These are phyloP conservation scores for Penaeus japonicus DNA, from an alignment of 1,140 invertebrate genomes.

Conservation along the genomic window DNA sequence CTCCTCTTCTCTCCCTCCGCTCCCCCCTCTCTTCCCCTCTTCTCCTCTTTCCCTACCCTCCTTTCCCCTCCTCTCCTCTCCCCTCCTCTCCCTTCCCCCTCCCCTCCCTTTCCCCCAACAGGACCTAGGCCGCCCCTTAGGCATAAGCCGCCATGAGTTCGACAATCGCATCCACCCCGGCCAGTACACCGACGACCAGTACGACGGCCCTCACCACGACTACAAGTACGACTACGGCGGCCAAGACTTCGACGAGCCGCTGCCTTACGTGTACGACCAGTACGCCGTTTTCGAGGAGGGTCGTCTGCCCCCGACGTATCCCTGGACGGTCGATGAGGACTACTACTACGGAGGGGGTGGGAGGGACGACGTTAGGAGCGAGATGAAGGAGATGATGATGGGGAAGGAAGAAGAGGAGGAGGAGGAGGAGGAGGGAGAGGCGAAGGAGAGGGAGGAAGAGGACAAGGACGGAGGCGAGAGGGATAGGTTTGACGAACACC, in stretches of 20 bases:
- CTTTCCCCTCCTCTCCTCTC: not conserved
- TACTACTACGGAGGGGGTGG: not conserved
- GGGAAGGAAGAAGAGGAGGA: not conserved
- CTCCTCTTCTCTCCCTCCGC: too few relatives aligned
- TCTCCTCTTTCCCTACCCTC: too few relatives aligned
- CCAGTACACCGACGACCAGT: slow-evolving; percentile 20
- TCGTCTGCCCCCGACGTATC: not conserved
- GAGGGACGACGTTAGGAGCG: not conserved
- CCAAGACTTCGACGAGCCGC: slow-evolving; percentile 1
- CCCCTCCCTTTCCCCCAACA: not conserved
- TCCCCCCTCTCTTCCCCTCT: not conserved
- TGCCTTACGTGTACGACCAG: slow-evolving; percentile 37
- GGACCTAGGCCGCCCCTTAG: slow-evolving; percentile 33
- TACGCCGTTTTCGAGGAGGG: not conserved
- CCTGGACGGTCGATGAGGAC: not conserved
- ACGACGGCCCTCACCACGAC: not conserved
- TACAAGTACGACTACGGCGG: not conserved
- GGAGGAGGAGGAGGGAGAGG: not conserved
- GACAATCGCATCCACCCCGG: not conserved
- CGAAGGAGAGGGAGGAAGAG: not conserved
- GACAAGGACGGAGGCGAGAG: not conserved
- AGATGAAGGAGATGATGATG: not conserved
- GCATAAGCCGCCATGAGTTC: not conserved
- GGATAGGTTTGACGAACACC: not conserved
- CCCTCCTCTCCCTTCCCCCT: not conserved